phyloP scores from a whole-genome alignment of 2,797 vertebrate species.

The Rhabdomys pumilio region DNA sequence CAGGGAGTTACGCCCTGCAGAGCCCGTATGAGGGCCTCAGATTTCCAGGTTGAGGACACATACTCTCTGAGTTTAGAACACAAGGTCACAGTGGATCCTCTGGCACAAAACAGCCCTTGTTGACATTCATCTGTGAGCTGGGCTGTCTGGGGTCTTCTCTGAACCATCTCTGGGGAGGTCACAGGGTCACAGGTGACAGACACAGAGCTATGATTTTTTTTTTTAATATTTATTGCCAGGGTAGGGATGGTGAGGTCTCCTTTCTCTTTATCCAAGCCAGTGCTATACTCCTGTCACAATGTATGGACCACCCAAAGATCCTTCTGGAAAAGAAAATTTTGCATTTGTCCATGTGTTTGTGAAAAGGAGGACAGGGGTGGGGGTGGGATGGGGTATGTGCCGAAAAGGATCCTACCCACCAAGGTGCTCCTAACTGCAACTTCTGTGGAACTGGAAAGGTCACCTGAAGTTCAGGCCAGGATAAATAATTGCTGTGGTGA shows the following conservation, averaged over 20 bases:
- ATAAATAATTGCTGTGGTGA: slow-evolving; percentile 95
- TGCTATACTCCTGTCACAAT: rapidly evolving
- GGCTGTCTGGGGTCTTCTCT: slow-evolving; percentile 2
- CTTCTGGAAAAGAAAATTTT: slow-evolving; percentile 33
- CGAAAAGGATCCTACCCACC: slow-evolving; percentile 78
- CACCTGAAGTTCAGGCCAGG: slow-evolving; percentile 95
- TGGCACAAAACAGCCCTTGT: slow-evolving; percentile 26
- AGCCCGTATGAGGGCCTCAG: slow-evolving; percentile 87
- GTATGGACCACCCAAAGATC: slow-evolving; percentile 50
- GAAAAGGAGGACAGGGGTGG: not conserved
- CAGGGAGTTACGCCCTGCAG: slow-evolving; percentile 87
- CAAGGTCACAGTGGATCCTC: not conserved
- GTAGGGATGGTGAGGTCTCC: not conserved
- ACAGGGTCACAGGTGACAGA: not conserved
- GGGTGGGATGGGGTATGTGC: not conserved
- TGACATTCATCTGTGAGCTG: slow-evolving; percentile 78
- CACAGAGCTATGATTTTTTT: not conserved
- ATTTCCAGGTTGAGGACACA: slow-evolving; percentile 76
- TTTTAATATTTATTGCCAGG: not conserved
- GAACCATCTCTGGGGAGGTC: not conserved
- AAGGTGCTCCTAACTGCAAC: slow-evolving; percentile 91
- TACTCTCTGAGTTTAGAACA: rapidly evolving
- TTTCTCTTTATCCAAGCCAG: not conserved
- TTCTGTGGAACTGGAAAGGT: slow-evolving; percentile 93
- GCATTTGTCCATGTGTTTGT: not conserved